Base-by-base conservation (phyloP, 1,140 invertebrate genomes). In the Dysdera silvatica region DNA sequence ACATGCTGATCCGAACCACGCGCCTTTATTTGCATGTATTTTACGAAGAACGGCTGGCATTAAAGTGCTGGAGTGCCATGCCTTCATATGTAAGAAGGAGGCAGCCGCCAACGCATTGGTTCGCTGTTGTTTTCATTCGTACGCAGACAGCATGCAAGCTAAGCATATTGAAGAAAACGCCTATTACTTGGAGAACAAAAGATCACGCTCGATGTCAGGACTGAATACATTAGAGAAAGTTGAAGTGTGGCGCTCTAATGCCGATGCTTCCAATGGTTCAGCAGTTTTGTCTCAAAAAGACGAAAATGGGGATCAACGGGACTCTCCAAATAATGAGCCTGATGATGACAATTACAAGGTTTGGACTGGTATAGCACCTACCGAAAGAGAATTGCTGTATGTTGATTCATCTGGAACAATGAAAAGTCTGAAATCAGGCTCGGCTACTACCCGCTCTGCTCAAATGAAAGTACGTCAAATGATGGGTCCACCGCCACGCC, bases 61-160 rank as follows among this genome's bases (percentile, higher is more conserved):
- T 67, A 98, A 98, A 79, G 93, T 99, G 16, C 81, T 99, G 12
- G 96, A 99, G 79, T 99, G 96, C 81, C 95, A 99, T 79, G 93
- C 93, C 28, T 99, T 99, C 76, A 93, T 99, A 70, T 98, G 95
- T 77, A 95, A 94, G 71, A 83, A 91, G 45, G 92, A 95, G 77
- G 89, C 91, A 74, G 91, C 92, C 6, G 91, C 91, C 33, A 95
- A 95, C 74, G 92, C 92, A 59, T 80, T 95, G 70, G 91, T 95
- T 35, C 80, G 90, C 28, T 95, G 91, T 76, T 95, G 91, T 78
- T 95, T 95, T 75, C 91, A 95, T 77, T 89, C 92, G 23, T 95
- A 95, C 75, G 91, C 91, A 0, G 91, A 95, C 76, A 91, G 88
- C 66, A 91, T 88, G 59, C 93, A 94, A 73, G 91, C 89, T 24